Base-by-base conservation (phyloP, 1,140 invertebrate genomes). In the Scaptomyza graminum region DNA sequence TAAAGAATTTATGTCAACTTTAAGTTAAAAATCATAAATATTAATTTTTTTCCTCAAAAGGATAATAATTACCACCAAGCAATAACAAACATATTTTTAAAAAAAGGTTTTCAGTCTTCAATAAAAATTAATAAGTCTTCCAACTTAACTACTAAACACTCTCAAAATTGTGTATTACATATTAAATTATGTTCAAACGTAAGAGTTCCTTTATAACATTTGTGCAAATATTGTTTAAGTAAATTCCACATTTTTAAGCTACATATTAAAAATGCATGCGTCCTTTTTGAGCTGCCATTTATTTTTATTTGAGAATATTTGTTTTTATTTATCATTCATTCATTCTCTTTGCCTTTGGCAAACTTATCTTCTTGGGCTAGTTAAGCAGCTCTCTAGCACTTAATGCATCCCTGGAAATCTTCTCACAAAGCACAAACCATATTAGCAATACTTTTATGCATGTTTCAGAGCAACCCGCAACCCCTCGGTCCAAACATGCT, bases 381-480 rank as follows among this genome's bases (percentile, higher is more conserved):
- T 57, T 64, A 64, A 64, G 34, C 47, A 50, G 55, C 47, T 56
- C 9, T 31, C 11, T 28, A 16, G 44, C 46, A 59, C 47, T 50
- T 56, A 57, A 70, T 72, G 63, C 55, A 54, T 25, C 9, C 9
- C 39, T 15, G 39, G 50, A 46, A 71, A 57, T 52, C 46, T 56
- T 44, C 68, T 65, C 68, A 66, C 63, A 72, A 61, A 67, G 55
- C 49, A 22, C 34, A 59, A 67, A 61, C 43, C 55, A 55, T 72
- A 72, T 72, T 72, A 72, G 55, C 55, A 60, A 72, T 71, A 71
- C 47, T 71, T 60, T 67, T 67, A 72, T 72, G 56, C 64, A 67
- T 60, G 34, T 46, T 39, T 12, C 63, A 28, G 18, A 22, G 18
- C 9, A 7, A 3, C n/a, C 8, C 5, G 1, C 12, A 3, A 0